Conservation (phyloP, 2,888 invertebrate genomes). For the Leptopilina syphax region DNA sequence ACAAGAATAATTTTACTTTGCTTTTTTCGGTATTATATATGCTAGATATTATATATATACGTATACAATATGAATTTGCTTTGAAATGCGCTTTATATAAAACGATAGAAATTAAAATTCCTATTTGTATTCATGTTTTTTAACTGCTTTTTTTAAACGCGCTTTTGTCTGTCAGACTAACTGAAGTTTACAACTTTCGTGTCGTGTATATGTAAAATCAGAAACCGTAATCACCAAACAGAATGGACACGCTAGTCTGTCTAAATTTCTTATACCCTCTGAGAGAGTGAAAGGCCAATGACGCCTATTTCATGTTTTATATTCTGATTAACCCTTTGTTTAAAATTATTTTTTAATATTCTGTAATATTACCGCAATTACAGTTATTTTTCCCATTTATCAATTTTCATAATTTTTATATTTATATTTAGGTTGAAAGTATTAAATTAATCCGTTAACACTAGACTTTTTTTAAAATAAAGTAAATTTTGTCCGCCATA, state of each 20-base stretch:
- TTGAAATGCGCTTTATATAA: background rate
- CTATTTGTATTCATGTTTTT: slow-evolving; percentile 5
- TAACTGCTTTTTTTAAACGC: background rate
- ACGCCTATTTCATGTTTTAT: slow-evolving; percentile 18
- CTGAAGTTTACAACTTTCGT: slow-evolving; percentile 20
- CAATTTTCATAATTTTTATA: too few species aligned
- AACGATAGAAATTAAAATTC: background rate
- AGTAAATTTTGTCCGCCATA: too few species aligned
- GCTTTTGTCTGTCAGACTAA: slow-evolving; percentile 10
- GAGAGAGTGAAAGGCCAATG: background rate
- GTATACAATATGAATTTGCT: too few species aligned
- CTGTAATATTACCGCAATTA: background rate
- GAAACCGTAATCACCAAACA: slow-evolving; percentile 23
- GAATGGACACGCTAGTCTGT: background rate
- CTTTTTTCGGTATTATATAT: too few species aligned
- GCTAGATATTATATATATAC: too few species aligned
- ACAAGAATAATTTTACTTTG: too few species aligned
- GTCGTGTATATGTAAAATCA: slow-evolving; percentile 20
- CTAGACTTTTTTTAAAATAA: too few species aligned
- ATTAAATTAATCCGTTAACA: too few species aligned
- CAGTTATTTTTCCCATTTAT: too few species aligned
- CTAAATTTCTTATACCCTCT: slow-evolving; percentile 15
- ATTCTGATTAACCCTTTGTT: background rate
- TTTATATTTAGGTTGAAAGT: too few species aligned
- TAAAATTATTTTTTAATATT: background rate